Conservation (phyloP, 2,888 invertebrate genomes). For the Ennomos fuscantarius region DNA sequence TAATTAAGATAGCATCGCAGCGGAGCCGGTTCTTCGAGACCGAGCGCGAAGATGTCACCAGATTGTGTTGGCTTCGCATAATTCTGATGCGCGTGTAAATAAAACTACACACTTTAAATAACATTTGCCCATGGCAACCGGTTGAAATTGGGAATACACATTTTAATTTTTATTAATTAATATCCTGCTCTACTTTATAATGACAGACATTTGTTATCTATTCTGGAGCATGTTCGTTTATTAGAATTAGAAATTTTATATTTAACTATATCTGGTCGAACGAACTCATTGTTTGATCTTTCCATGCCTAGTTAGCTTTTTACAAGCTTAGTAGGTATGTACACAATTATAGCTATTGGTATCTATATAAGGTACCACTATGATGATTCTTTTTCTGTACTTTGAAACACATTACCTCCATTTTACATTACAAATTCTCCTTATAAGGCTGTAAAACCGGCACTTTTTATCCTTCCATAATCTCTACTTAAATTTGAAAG, state of each 20-base stretch:
- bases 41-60: conserved; percentile 35
- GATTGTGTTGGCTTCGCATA: conserved; percentile 34
- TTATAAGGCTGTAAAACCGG: conserved; percentile 17
- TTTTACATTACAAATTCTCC: conserved; percentile 10
- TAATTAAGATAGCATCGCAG: conserved; percentile 64
- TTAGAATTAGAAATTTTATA: too few species aligned
- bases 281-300: too few species aligned
- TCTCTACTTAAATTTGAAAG: conserved; percentile 64
- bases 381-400: neutral
- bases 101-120: conserved; percentile 10
- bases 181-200: too few species aligned
- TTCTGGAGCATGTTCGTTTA: too few species aligned
- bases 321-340: too few species aligned
- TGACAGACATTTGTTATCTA: too few species aligned
- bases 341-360: too few species aligned
- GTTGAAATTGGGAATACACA: neutral
- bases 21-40: conserved; percentile 37
- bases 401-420: neutral
- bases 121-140: neutral
- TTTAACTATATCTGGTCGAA: too few species aligned
- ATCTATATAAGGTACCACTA: too few species aligned
- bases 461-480: conserved; percentile 33
- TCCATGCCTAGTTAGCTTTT: too few species aligned
- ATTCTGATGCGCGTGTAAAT: conserved; percentile 26
- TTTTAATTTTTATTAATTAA: too few species aligned